phyloP scores from a whole-genome alignment of 2,797 vertebrate genomes.

The Gadopsis marmoratus region DNA sequence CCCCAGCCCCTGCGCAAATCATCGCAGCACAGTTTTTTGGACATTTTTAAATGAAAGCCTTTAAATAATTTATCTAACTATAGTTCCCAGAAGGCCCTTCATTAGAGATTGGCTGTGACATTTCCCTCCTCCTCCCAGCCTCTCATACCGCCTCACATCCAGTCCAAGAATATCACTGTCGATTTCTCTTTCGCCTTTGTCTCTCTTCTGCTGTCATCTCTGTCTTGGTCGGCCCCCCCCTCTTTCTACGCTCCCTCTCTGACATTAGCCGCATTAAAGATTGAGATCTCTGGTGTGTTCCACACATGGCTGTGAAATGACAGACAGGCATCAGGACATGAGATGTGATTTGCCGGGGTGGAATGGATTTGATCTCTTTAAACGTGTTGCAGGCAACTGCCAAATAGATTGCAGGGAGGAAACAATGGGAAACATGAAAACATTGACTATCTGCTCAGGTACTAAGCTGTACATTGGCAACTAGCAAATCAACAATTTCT shows the following conservation, averaged over 20 bases:
- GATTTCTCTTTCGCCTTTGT: constrained; percentile 71
- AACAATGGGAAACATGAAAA: constrained; percentile 29
- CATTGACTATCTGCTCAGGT: constrained; percentile 35
- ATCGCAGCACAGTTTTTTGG: constrained; percentile 83
- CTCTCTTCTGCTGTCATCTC: constrained; percentile 65
- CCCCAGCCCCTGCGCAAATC: constrained; percentile 81
- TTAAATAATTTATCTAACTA: constrained; percentile 90
- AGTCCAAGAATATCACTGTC: constrained; percentile 83
- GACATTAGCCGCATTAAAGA: constrained; percentile 77
- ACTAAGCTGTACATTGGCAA: constrained; percentile 19
- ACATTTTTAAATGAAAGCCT: constrained; percentile 89
- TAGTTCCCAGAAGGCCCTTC: constrained; percentile 86
- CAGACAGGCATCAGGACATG: constrained; percentile 49
- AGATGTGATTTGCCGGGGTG: constrained; percentile 38
- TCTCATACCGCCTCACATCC: constrained; percentile 74
- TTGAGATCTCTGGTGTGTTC: constrained; percentile 57
- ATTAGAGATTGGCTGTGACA: constrained; percentile 86
- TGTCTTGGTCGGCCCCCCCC: constrained; percentile 23
- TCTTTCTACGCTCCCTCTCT: constrained; percentile 39
- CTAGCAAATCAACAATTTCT: constrained; percentile 34
- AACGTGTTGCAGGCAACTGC: constrained; percentile 34
- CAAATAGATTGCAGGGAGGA: constrained; percentile 29
- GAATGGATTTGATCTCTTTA: constrained; percentile 63
- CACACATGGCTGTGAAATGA: constrained; percentile 58
- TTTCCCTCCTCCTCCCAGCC: constrained; percentile 74